These are phyloP conservation scores for Oreortyx pictus DNA, from an alignment of 2,797 vertebrate genomes.

Conservation along the genomic window DNA sequence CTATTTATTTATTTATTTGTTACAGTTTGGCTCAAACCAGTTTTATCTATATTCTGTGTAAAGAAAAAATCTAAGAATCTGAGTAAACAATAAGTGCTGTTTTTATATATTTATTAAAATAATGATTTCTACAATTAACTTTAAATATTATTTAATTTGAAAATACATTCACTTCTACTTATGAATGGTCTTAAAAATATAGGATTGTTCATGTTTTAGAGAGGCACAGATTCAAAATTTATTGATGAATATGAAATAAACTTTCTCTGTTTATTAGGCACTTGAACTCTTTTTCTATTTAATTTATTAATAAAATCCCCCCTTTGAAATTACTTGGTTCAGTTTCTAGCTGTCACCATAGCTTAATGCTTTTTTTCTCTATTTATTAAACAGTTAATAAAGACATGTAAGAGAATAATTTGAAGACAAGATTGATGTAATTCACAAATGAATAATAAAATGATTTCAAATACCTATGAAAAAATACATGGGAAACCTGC, in stretches of 20 bases:
- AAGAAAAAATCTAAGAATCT: not conserved
- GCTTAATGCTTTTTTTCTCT: not conserved
- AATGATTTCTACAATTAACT: not conserved
- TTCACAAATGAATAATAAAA: not conserved
- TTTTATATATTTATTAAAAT: not conserved
- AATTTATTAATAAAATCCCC: not conserved
- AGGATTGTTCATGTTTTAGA: not conserved
- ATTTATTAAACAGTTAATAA: not conserved
- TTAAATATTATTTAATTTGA: not conserved
- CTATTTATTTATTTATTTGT: not conserved
- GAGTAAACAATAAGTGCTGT: not conserved
- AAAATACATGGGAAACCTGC: not conserved
- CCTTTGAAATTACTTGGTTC: not conserved
- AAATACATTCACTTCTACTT: not conserved
- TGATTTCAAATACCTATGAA: too few relatives aligned
- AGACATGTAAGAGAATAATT: not conserved
- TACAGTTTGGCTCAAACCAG: not conserved
- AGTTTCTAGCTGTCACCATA: not conserved
- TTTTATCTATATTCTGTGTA: not conserved
- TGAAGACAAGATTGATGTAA: not conserved
- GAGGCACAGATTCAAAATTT: not conserved
- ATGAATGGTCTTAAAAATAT: not conserved
- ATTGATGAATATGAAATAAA: not conserved
- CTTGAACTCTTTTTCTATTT: not conserved
- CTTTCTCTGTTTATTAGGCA: fast-evolving